Conservation (phyloP, 2,113 vertebrate genomes). For the Haemorhous mexicanus region DNA sequence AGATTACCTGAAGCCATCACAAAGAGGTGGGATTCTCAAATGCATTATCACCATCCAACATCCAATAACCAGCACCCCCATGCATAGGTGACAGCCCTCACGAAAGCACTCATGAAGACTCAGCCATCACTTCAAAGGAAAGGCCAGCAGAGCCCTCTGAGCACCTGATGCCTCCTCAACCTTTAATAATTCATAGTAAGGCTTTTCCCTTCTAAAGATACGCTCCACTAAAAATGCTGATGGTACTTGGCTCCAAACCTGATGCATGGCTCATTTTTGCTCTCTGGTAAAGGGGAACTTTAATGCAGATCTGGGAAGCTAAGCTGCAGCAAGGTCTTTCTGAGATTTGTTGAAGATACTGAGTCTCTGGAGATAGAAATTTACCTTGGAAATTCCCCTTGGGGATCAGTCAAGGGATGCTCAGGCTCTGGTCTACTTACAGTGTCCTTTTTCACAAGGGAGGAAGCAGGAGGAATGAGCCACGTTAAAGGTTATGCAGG, state of each 20-base stretch:
- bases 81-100: not conserved
- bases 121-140: not conserved
- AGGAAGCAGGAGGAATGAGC: not conserved
- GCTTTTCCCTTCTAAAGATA: not conserved
- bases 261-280: not conserved
- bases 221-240: constrained; percentile 3
- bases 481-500: not conserved
- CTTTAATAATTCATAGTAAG: constrained; percentile 10
- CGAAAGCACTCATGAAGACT: not conserved
- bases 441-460: not conserved
- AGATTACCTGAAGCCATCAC: not conserved
- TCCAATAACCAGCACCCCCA: not conserved
- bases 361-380: not conserved
- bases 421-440: not conserved
- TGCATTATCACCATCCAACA: not conserved
- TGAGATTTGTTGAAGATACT: not conserved
- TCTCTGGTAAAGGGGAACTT: not conserved
- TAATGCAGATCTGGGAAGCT: not conserved
- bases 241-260: not conserved
- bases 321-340: not conserved
- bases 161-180: not conserved
- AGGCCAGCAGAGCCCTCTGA: not conserved
- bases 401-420: not conserved
- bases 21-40: not conserved
- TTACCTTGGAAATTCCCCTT: not conserved